Base-by-base conservation (phyloP, 1,140 invertebrate genomes). In the Phortica variegata region DNA sequence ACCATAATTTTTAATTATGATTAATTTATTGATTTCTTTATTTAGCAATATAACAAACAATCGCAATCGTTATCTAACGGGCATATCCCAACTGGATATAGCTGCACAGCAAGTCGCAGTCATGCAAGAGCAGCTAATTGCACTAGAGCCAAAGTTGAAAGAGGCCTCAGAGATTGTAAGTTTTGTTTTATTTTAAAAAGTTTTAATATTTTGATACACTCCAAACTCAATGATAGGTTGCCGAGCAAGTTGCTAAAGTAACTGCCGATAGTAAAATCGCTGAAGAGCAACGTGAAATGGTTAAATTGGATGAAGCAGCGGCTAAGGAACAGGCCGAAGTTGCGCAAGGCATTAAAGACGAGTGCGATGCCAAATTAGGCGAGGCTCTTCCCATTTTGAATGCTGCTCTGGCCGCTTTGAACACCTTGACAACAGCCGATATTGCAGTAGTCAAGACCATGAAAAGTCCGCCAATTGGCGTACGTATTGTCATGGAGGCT, bases 361-460 rank as follows among this genome's bases (percentile, higher is more conserved):
- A 98, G 68, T 98, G 95, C 74, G 95, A 98, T 76, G 87, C 87
- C 37, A 90, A 97, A 74, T 80, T 99, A 54, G 88, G 90, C 1
- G 91, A 95, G 76, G 95, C 93, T 0, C 86, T 97, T 79, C 95
- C 96, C 1, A 91, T 95, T 48, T 79, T 98, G 41, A 89, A 95
- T 65, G 81, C 86, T n/a, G 95, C 97, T 12, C 78, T 95, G 52
- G 82, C 85, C 1, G 94, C 95, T 3, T 78, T 99, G 1, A 90
- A 97, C 60, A 96, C 93, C 1, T 80, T 98, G 3, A 97, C 94
- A 31, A 85, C 87, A 3, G 81, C 87, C 13, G 96, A 99, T 77
- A 95, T 99, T 41, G 90, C 92, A 20, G 83, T 95, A 34, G 91
- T 99, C 3, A 97, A 96, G 80, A 88, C 93, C 1, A 98, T 98